Evolutionary conservation across 2,113 vertebrate genomes (phyloP), one percentile per base, ranked within the genome.

Genomic region (Carassius gibelio): DNA sequence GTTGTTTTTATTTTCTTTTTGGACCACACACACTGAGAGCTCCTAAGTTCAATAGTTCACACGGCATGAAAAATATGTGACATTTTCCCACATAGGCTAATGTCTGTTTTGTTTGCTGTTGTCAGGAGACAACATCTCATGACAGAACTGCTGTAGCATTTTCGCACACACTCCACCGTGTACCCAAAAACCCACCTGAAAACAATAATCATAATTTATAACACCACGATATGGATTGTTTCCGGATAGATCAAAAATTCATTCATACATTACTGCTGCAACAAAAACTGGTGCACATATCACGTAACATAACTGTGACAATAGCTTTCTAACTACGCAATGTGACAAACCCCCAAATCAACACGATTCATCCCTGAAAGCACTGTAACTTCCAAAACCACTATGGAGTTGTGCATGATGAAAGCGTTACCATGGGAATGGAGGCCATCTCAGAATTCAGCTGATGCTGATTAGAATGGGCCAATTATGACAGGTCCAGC

Each of bases 11-110:
- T 42, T 1, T 30, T 74, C 19, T 48, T 66, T 87, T 59, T 76
- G 83, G 87, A 88, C 86, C 87, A 86, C 88, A 87, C 86, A 88
- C 82, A 48, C 9, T 5, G 62, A 69, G 45, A 36, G 50, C 36
- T 69, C 66, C 10, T n/a, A 84, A 86, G 81, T 30, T 30, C 30
- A 69, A 34, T 50, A 82, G 81, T 61, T 75, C 68, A 38, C 11
- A 19, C 57, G 81, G 42, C 69, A 82, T 84, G 38, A 38, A 38
- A 69, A 88, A 83, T 62, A 59, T 23, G 77, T 75, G 66, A 80
- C 62, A 15, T 52, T 84, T 55, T 71, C 48, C 64, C 57, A 36
- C 64, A 17, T 81, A 48, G 81, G 66, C 77, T 69, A 71, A 61
- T 45, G 34, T 75, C 75, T 62, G 52, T 81, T 71, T 84, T 75